These are phyloP conservation scores for Diadema setosum DNA, from an alignment of 35 echinoderm and acorn worm species.

Conservation along the genomic window DNA sequence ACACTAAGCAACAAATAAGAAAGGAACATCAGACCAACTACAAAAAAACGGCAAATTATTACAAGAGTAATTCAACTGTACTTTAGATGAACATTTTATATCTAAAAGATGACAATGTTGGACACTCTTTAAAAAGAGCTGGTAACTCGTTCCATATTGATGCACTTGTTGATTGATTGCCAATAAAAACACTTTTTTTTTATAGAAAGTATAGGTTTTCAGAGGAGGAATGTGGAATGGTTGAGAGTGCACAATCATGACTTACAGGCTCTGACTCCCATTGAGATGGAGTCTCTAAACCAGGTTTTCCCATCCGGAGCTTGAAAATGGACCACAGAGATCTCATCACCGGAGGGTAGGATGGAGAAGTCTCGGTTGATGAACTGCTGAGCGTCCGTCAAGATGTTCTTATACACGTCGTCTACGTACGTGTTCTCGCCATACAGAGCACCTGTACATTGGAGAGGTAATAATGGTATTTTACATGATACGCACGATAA, in stretches of 20 bases:
- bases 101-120: too few species aligned
- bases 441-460: conserved; percentile 51
- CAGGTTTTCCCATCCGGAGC: background rate
- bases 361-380: conserved; percentile 39
- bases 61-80: too few species aligned
- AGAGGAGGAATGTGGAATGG: background rate
- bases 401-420: conserved; percentile 63
- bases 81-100: too few species aligned
- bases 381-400: conserved; percentile 54
- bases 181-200: too few species aligned
- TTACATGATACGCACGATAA: too few species aligned
- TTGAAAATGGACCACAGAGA: background rate
- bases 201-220: conserved; percentile 31
- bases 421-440: conserved; percentile 29
- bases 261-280: background rate
- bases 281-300: background rate
- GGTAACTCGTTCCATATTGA: too few species aligned
- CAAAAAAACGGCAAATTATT: too few species aligned
- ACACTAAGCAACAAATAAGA: too few species aligned
- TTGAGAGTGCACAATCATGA: background rate
- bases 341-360: background rate
- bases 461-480: background rate
- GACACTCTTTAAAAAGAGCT: too few species aligned
- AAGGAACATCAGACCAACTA: too few species aligned
- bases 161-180: too few species aligned